Evolutionary conservation across 2,797 vertebrate genomes (phyloP).

Genomic region (Threskiornis aethiopicus): DNA sequence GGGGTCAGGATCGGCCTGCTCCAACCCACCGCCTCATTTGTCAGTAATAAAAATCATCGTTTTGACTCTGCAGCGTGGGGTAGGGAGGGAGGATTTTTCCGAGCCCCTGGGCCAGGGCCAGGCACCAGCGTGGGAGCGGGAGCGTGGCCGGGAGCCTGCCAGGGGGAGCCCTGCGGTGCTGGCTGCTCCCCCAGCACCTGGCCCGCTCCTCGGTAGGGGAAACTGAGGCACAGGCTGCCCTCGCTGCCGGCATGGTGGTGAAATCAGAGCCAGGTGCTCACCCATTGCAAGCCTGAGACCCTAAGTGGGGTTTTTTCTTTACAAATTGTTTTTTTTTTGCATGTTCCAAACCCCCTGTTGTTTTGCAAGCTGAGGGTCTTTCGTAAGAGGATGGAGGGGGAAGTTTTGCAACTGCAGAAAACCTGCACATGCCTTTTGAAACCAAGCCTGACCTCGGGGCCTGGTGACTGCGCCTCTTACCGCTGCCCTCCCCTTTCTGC

Average conservation of each 20-base stretch:
- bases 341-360: neutral
- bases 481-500: conserved; percentile 12
- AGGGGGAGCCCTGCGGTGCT: neutral
- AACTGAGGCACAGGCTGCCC: neutral
- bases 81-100: neutral
- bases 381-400: conserved; percentile 26
- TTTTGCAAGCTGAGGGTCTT: conserved; percentile 31
- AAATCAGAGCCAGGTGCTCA: neutral
- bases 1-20: neutral
- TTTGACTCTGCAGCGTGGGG: accelerated
- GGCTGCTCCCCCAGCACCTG: neutral
- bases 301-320: neutral
- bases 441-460: neutral
- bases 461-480: accelerated
- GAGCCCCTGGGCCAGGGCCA: neutral
- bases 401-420: conserved; percentile 18
- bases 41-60: neutral
- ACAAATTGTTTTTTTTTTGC: neutral
- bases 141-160: accelerated
- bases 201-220: neutral
- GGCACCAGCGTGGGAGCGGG: neutral
- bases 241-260: accelerated
- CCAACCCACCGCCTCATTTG: accelerated
- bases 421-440: neutral
- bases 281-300: neutral